phyloP scores from a whole-genome alignment of 30 jellyfish, hydroid and myxozoan species.

The Sanderia malayensis region DNA sequence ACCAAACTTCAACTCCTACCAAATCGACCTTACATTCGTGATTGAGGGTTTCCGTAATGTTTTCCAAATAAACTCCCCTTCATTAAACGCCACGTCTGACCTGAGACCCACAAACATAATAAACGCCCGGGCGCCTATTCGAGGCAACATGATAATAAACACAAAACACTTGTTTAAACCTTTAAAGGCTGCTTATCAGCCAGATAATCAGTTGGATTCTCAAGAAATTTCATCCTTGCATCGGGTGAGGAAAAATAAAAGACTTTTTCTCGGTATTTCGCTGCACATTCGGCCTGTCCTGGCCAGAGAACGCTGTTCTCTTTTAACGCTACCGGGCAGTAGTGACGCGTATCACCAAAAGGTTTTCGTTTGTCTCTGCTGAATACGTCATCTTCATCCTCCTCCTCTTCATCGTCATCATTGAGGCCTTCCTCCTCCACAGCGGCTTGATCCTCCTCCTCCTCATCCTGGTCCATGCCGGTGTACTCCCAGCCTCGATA shows the following conservation, averaged over 20 bases:
- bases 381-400: conserved; percentile 57
- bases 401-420: conserved; percentile 69
- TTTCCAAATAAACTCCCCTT: no score
- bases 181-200: conserved; percentile 78
- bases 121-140: no score
- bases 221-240: conserved; percentile 73
- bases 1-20: no score
- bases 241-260: conserved; percentile 81
- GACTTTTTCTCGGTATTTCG: conserved; percentile 85
- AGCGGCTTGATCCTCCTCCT: conserved; percentile 87
- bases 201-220: conserved; percentile 63
- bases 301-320: conserved; percentile 91
- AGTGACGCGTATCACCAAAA: conserved; percentile 88
- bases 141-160: no score
- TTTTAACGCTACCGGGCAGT: conserved; percentile 86
- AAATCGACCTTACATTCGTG: no score
- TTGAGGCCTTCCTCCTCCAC: conserved; percentile 61
- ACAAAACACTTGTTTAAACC: conserved; percentile 34
- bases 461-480: conserved; percentile 98
- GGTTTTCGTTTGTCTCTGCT: conserved; percentile 79
- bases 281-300: conserved; percentile 92
- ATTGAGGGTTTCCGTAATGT: no score
- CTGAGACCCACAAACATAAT: no score
- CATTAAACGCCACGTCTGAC: no score
- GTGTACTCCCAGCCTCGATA: conserved; percentile 95